A percentile compares a stretch with the other conserved stretches of the same genome.
Conservation (phyloP, 2,888 invertebrate genomes). For the Tipula helvola region DNA sequence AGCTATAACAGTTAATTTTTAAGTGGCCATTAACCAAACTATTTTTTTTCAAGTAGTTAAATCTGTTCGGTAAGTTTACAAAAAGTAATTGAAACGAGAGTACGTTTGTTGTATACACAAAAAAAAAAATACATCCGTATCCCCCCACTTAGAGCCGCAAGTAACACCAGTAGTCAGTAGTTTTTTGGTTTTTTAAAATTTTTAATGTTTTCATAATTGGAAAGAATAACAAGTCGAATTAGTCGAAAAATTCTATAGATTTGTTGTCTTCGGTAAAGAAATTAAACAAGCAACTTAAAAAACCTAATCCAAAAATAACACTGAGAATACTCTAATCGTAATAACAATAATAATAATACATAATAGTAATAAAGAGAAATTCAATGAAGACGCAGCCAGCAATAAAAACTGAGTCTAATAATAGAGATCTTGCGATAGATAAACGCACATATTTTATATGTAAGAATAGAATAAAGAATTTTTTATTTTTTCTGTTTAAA, state of each 20-base stretch:
- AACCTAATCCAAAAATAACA: not conserved
- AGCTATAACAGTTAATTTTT: not conserved
- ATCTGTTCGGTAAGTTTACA: not conserved
- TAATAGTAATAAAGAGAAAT: not conserved
- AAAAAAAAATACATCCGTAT: not conserved
- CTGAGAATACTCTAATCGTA: not conserved
- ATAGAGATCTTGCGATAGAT: not conserved
- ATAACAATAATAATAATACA: not conserved
- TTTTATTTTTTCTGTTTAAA: not conserved
- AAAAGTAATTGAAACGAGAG: not conserved
- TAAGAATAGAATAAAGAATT: not conserved
- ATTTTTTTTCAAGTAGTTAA: not conserved
- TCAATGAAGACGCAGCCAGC: not conserved
- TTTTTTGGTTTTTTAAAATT: not conserved
- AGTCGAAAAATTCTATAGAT: not conserved
- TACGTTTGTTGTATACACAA: not conserved
- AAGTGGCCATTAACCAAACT: not conserved
- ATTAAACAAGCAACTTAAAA: not conserved
- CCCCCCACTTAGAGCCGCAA: not conserved
- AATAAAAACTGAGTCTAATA: not conserved
- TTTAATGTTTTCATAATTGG: conserved; percentile 4
- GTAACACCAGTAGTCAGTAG: not conserved
- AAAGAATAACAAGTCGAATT: not conserved
- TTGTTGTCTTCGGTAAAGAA: not conserved
- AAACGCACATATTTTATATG: not conserved